Conservation (phyloP, 2,113 vertebrate genomes). For the Siphamia tubifer region DNA sequence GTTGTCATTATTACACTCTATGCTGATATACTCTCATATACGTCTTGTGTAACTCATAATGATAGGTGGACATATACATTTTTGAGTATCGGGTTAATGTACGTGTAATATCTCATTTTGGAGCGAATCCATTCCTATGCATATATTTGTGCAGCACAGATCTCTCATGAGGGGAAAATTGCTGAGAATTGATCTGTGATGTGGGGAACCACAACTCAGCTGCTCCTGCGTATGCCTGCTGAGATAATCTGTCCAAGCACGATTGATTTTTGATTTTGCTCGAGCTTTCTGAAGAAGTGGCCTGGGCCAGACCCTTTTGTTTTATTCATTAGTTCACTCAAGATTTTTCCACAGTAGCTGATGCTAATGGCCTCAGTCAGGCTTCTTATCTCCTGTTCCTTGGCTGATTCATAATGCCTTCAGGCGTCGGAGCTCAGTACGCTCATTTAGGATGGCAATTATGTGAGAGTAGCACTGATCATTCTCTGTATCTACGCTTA, state of each 20-base stretch:
- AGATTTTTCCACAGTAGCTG: constrained; percentile 35
- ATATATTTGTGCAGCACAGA: neutral
- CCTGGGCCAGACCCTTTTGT: constrained; percentile 27
- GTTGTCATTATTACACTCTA: too few species aligned
- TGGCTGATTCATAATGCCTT: constrained; percentile 45
- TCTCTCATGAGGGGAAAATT: neutral
- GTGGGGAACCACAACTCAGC: neutral
- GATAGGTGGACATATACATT: neutral
- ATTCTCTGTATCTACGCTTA: neutral
- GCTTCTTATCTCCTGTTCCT: constrained; percentile 46
- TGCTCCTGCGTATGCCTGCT: neutral
- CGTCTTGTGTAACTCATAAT: too few species aligned
- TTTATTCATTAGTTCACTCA: constrained; percentile 60
- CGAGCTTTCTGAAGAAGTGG: constrained; percentile 31
- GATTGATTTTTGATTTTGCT: constrained; percentile 59
- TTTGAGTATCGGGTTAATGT: neutral
- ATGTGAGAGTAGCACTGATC: constrained; percentile 36
- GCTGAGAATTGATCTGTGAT: constrained; percentile 22
- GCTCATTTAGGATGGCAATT: constrained; percentile 55
- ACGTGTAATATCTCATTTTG: neutral
- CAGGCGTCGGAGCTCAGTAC: constrained; percentile 25
- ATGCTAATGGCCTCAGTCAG: constrained; percentile 61
- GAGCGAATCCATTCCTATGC: neutral
- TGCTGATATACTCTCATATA: too few species aligned
- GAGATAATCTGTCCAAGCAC: constrained; percentile 11